Base-by-base conservation (phyloP, 2,888 invertebrate species). In the Macroteleia sp. region DNA sequence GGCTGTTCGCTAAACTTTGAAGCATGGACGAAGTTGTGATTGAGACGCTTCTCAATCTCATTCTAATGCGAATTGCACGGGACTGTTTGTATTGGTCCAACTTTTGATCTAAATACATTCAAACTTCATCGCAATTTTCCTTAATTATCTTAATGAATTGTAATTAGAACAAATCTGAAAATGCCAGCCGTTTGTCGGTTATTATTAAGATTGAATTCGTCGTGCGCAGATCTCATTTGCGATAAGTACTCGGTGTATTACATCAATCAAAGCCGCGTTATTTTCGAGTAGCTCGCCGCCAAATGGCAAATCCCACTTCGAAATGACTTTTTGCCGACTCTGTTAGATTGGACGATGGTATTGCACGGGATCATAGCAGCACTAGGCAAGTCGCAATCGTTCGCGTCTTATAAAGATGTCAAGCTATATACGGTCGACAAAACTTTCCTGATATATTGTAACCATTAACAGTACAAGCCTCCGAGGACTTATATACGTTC, bases 381-480 rank as follows among this genome's bases (percentile, higher is more conserved):
- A 54, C 62, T 66, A 75, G 80, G 50, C 69, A 71, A 79, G 82
- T 82, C 77, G 84, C 81, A 81, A 83, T 82, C 84, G 85, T 85
- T 87, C 85, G 83, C 83, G 83, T 86, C 84, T 86, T 86, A 86
- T 86, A 87, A 88, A 87, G 86, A 84, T 84, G 85, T 87, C 87
- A 85, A 84, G 85, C 85, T 82, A 79, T 79, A 73, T 78, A 80
- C 85, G 85, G 80, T 85, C 85, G 83, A 82, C 84, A 82, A 86
- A 88, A 88, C 86, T 88, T 88, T 88, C 81, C 84, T 86, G 86
- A 87, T 87, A 87, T 87, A 88, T 87, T 79, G 87, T 77, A 82
- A 82, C 85, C 85, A 87, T 87, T 88, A 86, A 83, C 80, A 84
- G 86, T 87, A 87, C 84, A 85, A 87, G 83, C 84, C 86, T 85